Evolutionary conservation across 2,797 vertebrate genomes (phyloP).

Genomic region (Scolopax rusticola): DNA sequence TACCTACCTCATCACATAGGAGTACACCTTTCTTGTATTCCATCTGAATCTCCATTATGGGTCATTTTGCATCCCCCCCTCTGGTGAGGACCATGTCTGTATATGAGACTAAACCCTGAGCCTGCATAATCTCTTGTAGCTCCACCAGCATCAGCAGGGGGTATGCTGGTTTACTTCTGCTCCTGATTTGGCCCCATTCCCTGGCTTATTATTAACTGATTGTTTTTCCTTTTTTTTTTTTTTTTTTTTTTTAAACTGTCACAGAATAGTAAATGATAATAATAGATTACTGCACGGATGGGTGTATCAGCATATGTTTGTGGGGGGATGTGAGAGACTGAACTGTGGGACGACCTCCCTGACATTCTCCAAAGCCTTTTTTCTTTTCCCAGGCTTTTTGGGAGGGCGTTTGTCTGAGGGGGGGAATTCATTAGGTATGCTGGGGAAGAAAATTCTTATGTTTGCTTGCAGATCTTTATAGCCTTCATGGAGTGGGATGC

Average conservation of each 20-base stretch:
- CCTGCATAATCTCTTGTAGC: neutral
- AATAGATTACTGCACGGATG: neutral
- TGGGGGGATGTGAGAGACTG: conserved; percentile 29
- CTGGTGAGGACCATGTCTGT: neutral
- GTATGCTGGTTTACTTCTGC: neutral
- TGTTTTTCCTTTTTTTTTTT: neutral
- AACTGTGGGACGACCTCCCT: conserved; percentile 30
- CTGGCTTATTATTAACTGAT: neutral
- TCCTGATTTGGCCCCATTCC: neutral
- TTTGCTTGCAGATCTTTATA: conserved; percentile 36
- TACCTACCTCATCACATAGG: fast-evolving
- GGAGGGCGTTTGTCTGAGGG: neutral
- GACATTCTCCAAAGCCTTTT: conserved; percentile 42
- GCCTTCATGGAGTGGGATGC: conserved; percentile 16
- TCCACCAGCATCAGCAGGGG: neutral
- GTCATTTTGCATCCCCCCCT: neutral
- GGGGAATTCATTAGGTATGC: neutral
- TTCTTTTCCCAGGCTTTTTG: conserved; percentile 42
- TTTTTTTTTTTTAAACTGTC: neutral
- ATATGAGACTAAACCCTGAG: neutral
- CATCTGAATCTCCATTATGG: fast-evolving
- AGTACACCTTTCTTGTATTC: fast-evolving
- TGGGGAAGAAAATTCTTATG: conserved; percentile 7
- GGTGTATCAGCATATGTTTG: conserved; percentile 24
- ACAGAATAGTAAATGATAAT: conserved; percentile 7